Base-by-base conservation (phyloP, 2,113 vertebrate genomes). In the Clinocottus analis region DNA sequence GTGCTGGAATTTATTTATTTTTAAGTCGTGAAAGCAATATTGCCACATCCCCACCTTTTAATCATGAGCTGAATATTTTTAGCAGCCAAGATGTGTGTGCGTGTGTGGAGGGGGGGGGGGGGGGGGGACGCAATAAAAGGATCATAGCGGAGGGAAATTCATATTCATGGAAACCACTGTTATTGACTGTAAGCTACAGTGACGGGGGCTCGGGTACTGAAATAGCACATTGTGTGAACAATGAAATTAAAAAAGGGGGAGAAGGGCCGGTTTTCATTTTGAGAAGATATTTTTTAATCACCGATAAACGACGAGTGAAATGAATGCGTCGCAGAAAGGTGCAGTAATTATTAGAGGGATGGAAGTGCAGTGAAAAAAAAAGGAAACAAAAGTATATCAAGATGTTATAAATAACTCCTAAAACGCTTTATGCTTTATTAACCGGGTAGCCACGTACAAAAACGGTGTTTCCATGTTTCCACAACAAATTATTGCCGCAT, bases 51-150 rank as follows among this genome's bases (percentile, higher is more conserved):
- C n/a, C 33, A 64, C 64, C 58, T 76, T 47, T 58, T 77, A 79
- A 74, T 84, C 67, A 79, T 67, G n/a, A 64, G 21, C 33, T 59
- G 53, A 62, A 62, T 76, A 79, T 84, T 84, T 83, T 82, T 75
- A 78, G 79, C 27, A 47, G 71, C 68, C 55, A 67, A 80, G 60
- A 65, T 72, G 63, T 31, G 29, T 31, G 29, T 31, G 29, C 4
- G 33, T 33, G 33, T 4, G 33, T 33, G 33, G 31, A 5, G 5
- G 31, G 31, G 31, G 31, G 31, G 31, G 2, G 47, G 75, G 6
- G 6, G 33, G 3, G 33, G 39, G 75, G 43, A 75, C 72, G 25
- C 21, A 80, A 73, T 79, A 58, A 69, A 79, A 66, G 58, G 31
- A 66, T 85, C 58, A 75, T 14, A 60, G 49, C 47, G 60, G 60